Evolutionary conservation across 2,888 invertebrate species (phyloP).

Genomic region (Athripsodes cinereus): DNA sequence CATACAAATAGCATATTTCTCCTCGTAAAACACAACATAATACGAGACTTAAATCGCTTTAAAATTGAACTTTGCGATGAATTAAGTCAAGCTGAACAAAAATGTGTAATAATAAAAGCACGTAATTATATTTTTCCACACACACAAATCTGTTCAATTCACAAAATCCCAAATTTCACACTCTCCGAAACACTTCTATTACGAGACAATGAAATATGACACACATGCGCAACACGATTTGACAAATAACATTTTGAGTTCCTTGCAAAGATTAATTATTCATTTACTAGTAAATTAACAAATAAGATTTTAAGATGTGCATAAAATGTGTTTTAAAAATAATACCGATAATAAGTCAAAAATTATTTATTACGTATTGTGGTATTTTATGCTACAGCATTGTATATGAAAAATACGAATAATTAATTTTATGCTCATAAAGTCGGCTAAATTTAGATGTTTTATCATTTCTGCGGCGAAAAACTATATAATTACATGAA

Average conservation of each 20-base stretch:
- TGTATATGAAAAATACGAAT: no score
- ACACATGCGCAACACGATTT: background rate
- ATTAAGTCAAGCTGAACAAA: background rate
- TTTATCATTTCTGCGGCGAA: no score
- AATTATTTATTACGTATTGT: no score
- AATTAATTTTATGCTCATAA: no score
- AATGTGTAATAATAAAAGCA: background rate
- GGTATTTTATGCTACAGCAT: no score
- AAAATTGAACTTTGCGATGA: no score
- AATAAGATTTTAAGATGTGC: no score
- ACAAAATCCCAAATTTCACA: background rate
- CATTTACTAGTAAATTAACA: no score
- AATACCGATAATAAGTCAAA: no score
- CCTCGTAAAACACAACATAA: conserved; percentile 1
- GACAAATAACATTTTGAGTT: background rate
- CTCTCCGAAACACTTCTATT: background rate
- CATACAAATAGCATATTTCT: background rate
- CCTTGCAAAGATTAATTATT: background rate
- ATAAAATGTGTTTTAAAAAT: no score
- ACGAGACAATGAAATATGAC: background rate
- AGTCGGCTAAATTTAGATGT: no score
- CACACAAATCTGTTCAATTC: background rate
- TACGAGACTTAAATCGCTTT: background rate
- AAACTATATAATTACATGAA: no score
- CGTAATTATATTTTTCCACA: background rate